Evolutionary conservation across 2,888 invertebrate genomes (phyloP).

Genomic region (Loripinus fragilis): DNA sequence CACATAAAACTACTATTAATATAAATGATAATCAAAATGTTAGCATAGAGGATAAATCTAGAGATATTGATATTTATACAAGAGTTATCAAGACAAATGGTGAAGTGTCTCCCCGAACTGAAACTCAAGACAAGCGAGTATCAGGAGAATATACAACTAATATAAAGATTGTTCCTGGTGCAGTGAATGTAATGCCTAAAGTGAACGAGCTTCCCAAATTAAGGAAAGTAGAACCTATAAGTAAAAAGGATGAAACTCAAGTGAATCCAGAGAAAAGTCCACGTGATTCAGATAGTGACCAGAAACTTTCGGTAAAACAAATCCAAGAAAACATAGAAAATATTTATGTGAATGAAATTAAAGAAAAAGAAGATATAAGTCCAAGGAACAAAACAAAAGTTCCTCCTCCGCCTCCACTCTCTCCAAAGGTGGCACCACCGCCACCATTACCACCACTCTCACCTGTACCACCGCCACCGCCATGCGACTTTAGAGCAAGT

Average conservation of each 20-base stretch:
- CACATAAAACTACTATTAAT: conserved; percentile 29
- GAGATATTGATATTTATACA: conserved; percentile 48
- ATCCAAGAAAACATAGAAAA: conserved; percentile 44
- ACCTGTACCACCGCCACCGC: conserved; percentile 28
- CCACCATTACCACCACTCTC: conserved; percentile 38
- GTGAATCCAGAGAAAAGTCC: background rate
- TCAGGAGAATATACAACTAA: conserved; percentile 32
- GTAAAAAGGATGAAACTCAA: background rate
- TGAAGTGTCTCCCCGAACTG: background rate
- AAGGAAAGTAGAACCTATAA: conserved; percentile 34
- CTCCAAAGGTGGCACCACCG: conserved; percentile 19
- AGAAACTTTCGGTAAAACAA: conserved; percentile 38
- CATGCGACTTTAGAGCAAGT: background rate
- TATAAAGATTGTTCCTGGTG: conserved; percentile 45
- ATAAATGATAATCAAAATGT: conserved; percentile 17
- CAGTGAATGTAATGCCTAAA: conserved; percentile 57
- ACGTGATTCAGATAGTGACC: background rate
- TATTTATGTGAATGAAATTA: conserved; percentile 38
- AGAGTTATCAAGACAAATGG: conserved; percentile 29
- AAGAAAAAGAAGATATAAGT: conserved; percentile 21
- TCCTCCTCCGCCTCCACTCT: conserved; percentile 27
- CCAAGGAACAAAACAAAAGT: conserved; percentile 3
- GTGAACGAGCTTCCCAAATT: conserved; percentile 53
- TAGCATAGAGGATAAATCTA: background rate
- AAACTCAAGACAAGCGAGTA: conserved; percentile 2